A percentile compares a stretch with the other conserved stretches of the same genome.
phyloP scores from a whole-genome alignment of 2,113 vertebrate genomes.

The Steatornis caripensis region DNA sequence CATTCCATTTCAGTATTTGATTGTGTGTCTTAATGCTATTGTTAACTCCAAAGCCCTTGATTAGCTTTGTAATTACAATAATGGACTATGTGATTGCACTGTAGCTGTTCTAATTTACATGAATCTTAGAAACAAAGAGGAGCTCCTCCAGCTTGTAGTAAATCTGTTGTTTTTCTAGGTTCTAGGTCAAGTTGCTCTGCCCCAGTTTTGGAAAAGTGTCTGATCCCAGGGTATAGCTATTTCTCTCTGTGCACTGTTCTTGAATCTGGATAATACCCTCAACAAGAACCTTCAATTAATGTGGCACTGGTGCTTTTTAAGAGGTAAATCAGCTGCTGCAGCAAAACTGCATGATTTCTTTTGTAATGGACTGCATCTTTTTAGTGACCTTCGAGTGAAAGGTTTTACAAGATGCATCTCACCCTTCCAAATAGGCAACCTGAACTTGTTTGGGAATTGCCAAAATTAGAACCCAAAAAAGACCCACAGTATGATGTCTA shows the following conservation, averaged over 20 bases:
- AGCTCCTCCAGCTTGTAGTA: not conserved
- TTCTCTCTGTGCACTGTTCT: slow-evolving; percentile 37
- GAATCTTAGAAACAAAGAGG: not conserved
- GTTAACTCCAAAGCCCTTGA: not conserved
- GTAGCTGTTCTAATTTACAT: not conserved
- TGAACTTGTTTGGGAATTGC: not conserved
- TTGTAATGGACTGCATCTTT: slow-evolving; percentile 8
- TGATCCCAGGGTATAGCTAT: slow-evolving; percentile 33
- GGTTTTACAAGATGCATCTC: slow-evolving; percentile 20
- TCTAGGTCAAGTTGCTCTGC: slow-evolving; percentile 33
- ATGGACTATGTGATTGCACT: not conserved
- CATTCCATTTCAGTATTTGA: not conserved
- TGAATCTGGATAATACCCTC: slow-evolving; percentile 25
- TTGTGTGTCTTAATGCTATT: not conserved
- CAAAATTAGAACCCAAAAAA: not conserved
- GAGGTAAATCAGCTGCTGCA: slow-evolving; percentile 41
- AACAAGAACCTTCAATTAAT: slow-evolving; percentile 28
- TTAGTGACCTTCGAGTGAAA: slow-evolving; percentile 1
- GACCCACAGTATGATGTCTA: not conserved
- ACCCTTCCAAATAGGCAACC: not conserved
- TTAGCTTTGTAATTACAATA: not conserved
- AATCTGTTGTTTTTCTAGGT: slow-evolving; percentile 40
- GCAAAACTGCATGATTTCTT: not conserved
- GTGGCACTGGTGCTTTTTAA: slow-evolving; percentile 35
- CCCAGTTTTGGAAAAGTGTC: slow-evolving; percentile 42